Conservation (phyloP, 2,888 invertebrate species). For the Ommatoiulus sabulosus region DNA sequence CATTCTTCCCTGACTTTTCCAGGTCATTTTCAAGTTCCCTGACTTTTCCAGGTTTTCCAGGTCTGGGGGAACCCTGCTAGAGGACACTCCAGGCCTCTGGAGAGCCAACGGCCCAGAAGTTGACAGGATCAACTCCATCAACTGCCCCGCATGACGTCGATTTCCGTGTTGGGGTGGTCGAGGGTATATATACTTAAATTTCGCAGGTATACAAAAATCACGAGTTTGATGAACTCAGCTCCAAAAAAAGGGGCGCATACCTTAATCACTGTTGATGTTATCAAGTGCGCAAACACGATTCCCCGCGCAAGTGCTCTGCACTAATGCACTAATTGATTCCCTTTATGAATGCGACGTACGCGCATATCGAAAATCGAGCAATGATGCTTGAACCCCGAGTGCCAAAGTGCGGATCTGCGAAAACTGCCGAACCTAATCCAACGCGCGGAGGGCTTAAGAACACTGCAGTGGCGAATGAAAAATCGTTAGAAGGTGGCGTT, state of each 20-base stretch:
- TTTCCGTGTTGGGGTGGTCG: neutral
- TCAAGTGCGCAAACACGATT: neutral
- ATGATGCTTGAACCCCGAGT: neutral
- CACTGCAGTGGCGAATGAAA: neutral
- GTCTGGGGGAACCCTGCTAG: too few species aligned
- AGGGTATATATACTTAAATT: too few species aligned
- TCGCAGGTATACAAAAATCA: neutral
- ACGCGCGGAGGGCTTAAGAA: too few species aligned
- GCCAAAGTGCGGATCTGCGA: too few species aligned
- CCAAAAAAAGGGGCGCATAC: neutral
- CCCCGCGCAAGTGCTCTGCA: neutral
- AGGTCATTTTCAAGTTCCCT: too few species aligned
- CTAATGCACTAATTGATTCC: conserved; percentile 1
- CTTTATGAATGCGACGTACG: neutral
- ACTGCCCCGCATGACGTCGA: neutral
- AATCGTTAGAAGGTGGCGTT: neutral
- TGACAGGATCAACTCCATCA: neutral
- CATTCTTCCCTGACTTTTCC: too few species aligned
- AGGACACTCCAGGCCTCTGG: too few species aligned
- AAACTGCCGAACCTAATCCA: neutral
- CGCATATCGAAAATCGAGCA: neutral
- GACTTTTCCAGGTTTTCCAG: too few species aligned
- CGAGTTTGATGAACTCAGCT: neutral
- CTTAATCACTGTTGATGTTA: neutral
- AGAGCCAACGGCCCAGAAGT: too few species aligned